phyloP scores from a whole-genome alignment of 1,140 invertebrate genomes.

The Trypoxylus dichotomus region DNA sequence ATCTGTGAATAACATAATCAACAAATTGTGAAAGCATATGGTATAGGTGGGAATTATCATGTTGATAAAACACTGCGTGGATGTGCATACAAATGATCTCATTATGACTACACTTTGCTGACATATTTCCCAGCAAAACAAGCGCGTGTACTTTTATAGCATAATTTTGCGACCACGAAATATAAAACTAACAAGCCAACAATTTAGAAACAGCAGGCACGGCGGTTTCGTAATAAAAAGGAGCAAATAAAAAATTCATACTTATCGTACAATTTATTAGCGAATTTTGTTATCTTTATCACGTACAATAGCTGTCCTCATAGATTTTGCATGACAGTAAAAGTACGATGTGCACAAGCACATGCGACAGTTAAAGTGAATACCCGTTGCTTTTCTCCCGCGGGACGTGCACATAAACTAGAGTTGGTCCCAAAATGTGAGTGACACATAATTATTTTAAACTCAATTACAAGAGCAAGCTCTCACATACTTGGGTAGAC shows the following conservation, averaged over 20 bases:
- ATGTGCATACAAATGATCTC: slow-evolving; percentile 6
- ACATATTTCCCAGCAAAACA: background rate
- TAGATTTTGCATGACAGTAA: slow-evolving; percentile 17
- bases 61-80: background rate
- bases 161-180: background rate
- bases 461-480: slow-evolving; percentile 5
- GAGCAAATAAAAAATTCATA: slow-evolving; percentile 10
- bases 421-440: slow-evolving; percentile 17
- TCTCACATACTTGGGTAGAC: slow-evolving; percentile 7
- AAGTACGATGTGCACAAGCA: background rate
- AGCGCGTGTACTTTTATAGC: slow-evolving; percentile 1
- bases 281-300: slow-evolving; percentile 4
- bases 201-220: background rate
- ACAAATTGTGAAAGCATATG: background rate
- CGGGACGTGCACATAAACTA: slow-evolving; percentile 10
- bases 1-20: background rate
- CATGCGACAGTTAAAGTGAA: slow-evolving; percentile 20
- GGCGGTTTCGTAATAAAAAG: background rate
- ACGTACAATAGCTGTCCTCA: background rate
- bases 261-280: slow-evolving; percentile 22
- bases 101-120: background rate
- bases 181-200: background rate
- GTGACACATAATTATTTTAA: slow-evolving; percentile 26
- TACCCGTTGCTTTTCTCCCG: background rate
- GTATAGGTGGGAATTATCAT: background rate